Evolutionary conservation across 2,113 vertebrate genomes (phyloP).

Genomic region (Edolisoma coerulescens): DNA sequence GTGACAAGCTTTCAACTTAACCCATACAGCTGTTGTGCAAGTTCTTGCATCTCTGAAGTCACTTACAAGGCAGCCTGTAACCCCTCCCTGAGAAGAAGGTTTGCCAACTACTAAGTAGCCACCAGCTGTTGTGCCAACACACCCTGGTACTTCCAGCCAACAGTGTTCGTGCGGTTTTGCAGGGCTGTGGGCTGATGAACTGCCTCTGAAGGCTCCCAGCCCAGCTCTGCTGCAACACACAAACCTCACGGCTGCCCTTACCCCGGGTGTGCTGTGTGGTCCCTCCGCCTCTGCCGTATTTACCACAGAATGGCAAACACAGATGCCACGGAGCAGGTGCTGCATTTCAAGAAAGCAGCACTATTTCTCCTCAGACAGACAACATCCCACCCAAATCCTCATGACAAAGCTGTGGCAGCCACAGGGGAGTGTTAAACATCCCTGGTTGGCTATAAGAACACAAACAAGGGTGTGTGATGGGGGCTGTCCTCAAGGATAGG

Average conservation of each 20-base stretch:
- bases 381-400: background rate
- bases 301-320: background rate
- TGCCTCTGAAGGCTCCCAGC: background rate
- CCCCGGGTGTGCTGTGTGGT: accelerated
- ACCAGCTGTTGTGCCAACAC: background rate
- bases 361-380: background rate
- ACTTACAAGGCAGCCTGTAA: background rate
- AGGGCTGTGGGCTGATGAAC: background rate
- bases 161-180: background rate
- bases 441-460: accelerated
- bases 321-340: background rate
- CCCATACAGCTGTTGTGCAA: slow-evolving; percentile 10
- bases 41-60: background rate
- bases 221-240: accelerated
- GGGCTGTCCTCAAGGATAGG: background rate
- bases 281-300: background rate
- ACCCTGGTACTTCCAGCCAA: background rate
- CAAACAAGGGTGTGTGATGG: background rate
- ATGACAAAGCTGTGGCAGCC: background rate
- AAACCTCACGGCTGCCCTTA: accelerated
- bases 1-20: background rate
- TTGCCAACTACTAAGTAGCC: background rate
- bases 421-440: background rate
- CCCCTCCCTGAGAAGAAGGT: background rate
- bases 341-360: background rate